Conservation (phyloP, 2,797 vertebrate genomes). For the Lepus townsendii region DNA sequence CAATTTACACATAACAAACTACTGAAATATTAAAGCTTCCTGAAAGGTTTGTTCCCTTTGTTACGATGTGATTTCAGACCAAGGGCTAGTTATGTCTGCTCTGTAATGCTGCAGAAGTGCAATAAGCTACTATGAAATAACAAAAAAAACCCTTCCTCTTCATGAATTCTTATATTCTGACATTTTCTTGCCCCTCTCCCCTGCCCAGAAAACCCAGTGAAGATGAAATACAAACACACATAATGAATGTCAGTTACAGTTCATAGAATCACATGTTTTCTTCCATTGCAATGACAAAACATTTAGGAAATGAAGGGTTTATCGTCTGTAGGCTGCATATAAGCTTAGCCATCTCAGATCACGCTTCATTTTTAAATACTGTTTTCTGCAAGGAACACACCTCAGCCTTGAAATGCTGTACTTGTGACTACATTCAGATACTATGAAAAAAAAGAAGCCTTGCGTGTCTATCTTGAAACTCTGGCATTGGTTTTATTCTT, state of each 20-base stretch:
- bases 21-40: slow-evolving; percentile 22
- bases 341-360: slow-evolving; percentile 85
- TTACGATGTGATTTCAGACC: background rate
- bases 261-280: slow-evolving; percentile 78
- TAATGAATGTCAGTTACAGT: slow-evolving; percentile 85
- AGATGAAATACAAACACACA: slow-evolving; percentile 75
- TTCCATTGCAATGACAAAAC: slow-evolving; percentile 82
- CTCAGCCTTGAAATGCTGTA: slow-evolving; percentile 76
- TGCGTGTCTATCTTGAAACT: slow-evolving; percentile 35
- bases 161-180: slow-evolving; percentile 69
- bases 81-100: background rate
- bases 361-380: slow-evolving; percentile 86
- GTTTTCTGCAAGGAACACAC: slow-evolving; percentile 77
- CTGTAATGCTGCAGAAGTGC: slow-evolving; percentile 47
- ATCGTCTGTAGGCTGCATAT: slow-evolving; percentile 83
- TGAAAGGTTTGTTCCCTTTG: background rate
- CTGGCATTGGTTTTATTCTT: background rate
- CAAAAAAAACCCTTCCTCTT: slow-evolving; percentile 64
- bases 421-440: slow-evolving; percentile 1
- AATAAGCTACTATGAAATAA: slow-evolving; percentile 54
- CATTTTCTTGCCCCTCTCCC: background rate
- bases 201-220: slow-evolving; percentile 22
- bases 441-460: background rate
- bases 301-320: slow-evolving; percentile 83
- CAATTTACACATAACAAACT: slow-evolving; percentile 25